These are phyloP conservation scores for Coccyzus lansbergi DNA, from an alignment of 2,797 vertebrate genomes.

Conservation along the genomic window DNA sequence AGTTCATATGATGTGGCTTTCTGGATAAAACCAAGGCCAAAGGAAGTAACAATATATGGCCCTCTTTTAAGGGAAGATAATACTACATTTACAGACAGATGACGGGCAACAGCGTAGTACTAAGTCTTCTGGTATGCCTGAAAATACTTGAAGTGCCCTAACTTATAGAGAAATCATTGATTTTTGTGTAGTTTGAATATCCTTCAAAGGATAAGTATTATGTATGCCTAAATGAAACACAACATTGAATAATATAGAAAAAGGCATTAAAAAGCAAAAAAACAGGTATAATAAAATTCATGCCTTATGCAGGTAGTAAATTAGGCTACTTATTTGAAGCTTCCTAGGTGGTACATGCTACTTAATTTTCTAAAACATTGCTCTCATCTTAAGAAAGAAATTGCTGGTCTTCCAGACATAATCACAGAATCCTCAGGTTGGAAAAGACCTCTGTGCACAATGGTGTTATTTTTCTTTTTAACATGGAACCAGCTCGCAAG, in stretches of 20 bases:
- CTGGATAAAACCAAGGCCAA: neutral
- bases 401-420: neutral
- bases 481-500: neutral
- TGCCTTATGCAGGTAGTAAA: neutral
- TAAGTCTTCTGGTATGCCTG: neutral
- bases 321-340: neutral
- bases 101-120: neutral
- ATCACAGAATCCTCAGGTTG: neutral
- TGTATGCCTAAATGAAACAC: neutral
- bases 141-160: neutral
- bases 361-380: neutral
- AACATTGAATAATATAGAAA: neutral
- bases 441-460: neutral
- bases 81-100: neutral
- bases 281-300: neutral
- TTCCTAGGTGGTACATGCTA: neutral
- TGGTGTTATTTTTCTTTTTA: neutral
- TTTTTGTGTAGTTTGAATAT: neutral
- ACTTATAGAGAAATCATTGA: neutral
- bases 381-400: neutral
- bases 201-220: neutral
- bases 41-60: neutral
- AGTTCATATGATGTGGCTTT: neutral
- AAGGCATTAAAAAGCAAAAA: neutral
- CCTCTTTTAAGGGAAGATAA: neutral